A percentile compares a stretch with the other conserved stretches of the same genome.
phyloP scores from a whole-genome alignment of 2,797 vertebrate genomes.

The Tokudaia tokunoshimensis region DNA sequence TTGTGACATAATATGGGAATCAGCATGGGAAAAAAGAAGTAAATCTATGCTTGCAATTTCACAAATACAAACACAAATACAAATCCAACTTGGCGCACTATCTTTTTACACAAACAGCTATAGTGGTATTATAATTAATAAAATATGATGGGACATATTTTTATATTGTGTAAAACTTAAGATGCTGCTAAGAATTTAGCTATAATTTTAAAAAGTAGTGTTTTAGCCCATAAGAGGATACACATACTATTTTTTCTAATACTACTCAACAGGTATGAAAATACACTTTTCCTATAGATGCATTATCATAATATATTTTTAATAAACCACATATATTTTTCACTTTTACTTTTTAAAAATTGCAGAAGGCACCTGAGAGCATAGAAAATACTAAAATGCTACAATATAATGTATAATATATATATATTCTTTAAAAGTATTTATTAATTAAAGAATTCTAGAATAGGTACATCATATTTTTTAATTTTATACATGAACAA shows the following conservation, averaged over 20 bases:
- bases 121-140: neutral
- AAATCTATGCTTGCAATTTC: conserved; percentile 43
- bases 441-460: conserved; percentile 32
- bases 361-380: neutral
- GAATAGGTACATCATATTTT: neutral
- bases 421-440: neutral
- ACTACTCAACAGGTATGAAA: neutral
- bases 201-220: conserved; percentile 6
- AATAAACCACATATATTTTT: conserved; percentile 18
- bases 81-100: neutral
- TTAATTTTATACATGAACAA: neutral
- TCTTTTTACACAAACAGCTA: conserved; percentile 22
- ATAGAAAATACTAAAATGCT: neutral
- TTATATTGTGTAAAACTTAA: neutral
- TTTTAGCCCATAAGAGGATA: conserved; percentile 17
- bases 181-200: neutral
- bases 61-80: conserved; percentile 2
- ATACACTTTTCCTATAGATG: neutral
- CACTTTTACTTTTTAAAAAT: conserved; percentile 24
- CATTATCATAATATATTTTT: neutral
- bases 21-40: neutral
- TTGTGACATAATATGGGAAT: conserved; percentile 6
- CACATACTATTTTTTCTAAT: neutral
- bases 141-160: neutral
- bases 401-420: neutral